A percentile compares a stretch with the other conserved stretches of the same genome.
phyloP scores from a whole-genome alignment of 2,113 vertebrate genomes.

The Gymnorhina tibicen region DNA sequence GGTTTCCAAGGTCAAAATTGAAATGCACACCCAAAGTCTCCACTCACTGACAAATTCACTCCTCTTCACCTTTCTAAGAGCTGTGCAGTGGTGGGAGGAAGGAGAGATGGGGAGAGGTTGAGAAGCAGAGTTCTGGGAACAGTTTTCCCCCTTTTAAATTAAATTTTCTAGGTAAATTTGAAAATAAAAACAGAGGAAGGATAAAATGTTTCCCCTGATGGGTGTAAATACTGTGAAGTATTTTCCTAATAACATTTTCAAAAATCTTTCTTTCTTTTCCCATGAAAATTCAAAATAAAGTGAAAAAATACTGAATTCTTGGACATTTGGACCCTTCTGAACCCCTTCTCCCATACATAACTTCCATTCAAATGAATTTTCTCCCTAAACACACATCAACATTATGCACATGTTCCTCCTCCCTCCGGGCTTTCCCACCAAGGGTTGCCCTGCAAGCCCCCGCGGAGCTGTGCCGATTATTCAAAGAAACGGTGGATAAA shows the following conservation, averaged over 20 bases:
- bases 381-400: neutral
- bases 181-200: neutral
- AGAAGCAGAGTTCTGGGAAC: neutral
- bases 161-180: neutral
- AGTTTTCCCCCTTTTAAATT: neutral
- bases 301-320: neutral
- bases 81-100: neutral
- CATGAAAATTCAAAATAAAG: neutral
- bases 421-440: neutral
- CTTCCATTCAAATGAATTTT: neutral
- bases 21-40: neutral
- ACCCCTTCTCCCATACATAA: neutral
- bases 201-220: neutral
- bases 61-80: neutral
- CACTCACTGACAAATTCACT: neutral
- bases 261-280: rapidly evolving
- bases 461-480: rapidly evolving
- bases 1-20: neutral
- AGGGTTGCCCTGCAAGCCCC: neutral
- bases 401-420: rapidly evolving
- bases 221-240: neutral
- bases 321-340: neutral
- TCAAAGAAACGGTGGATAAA: neutral
- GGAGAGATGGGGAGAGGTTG: neutral
- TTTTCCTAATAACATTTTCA: neutral